A percentile compares a stretch with the other conserved stretches of the same genome.
These are phyloP conservation scores for Phanerotoma sp. DNA, from an alignment of 2,888 invertebrate genomes.

Conservation along the genomic window DNA sequence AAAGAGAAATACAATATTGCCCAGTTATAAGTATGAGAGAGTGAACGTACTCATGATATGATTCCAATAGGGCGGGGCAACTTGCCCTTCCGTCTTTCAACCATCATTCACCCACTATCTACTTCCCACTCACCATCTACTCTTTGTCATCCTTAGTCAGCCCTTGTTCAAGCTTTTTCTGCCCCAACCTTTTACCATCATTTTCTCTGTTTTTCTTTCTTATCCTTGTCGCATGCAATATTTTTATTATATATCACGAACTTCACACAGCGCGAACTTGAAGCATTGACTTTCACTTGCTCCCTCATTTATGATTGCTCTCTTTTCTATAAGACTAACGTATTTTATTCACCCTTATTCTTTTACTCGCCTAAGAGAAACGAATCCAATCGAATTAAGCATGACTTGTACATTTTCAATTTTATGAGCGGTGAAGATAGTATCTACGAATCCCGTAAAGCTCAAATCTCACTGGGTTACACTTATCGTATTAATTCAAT, in stretches of 20 bases:
- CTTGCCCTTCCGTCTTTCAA: slow-evolving; percentile 14
- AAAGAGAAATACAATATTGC: slow-evolving; percentile 1
- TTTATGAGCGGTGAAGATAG: background rate
- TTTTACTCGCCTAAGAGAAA: background rate
- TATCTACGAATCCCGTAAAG: no score
- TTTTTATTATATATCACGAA: no score
- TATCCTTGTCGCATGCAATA: no score
- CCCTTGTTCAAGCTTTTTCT: no score
- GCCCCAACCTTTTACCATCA: no score
- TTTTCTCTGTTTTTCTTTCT: no score
- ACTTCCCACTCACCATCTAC: slow-evolving; percentile 11
- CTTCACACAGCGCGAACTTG: background rate
- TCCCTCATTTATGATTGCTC: background rate
- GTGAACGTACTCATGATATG: slow-evolving; percentile 17
- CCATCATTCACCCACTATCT: slow-evolving; percentile 4
- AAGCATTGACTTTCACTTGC: slow-evolving; percentile 2
- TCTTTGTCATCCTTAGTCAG: slow-evolving; percentile 11
- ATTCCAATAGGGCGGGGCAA: slow-evolving; percentile 43
- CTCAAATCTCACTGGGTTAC: no score
- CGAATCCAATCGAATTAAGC: background rate
- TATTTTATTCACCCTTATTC: slow-evolving; percentile 1
- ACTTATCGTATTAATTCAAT: no score
- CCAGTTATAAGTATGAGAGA: background rate
- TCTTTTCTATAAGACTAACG: slow-evolving; percentile 1
- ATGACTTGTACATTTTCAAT: background rate